phyloP scores from a whole-genome alignment of 2,888 invertebrate species.

The Megamerina dolium region DNA sequence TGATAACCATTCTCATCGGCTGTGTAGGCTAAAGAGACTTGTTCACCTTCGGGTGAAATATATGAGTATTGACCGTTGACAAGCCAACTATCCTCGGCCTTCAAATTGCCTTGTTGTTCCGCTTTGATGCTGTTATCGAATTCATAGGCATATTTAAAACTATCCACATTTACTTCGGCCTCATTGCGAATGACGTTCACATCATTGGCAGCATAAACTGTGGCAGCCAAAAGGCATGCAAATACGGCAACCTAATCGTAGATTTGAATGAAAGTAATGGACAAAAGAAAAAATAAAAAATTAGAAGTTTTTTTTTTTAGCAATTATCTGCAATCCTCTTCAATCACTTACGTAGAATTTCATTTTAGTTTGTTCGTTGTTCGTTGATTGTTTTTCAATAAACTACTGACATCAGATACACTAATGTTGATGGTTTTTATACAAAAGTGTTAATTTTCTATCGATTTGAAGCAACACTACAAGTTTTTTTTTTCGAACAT shows the following conservation, averaged over 20 bases:
- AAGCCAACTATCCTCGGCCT: constrained; percentile 15
- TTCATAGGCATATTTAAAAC: constrained; percentile 29
- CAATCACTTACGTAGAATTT: constrained; percentile 23
- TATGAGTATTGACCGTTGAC: constrained; percentile 23
- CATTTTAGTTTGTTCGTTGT: constrained; percentile 13
- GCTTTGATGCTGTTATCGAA: constrained; percentile 29
- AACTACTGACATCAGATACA: constrained; percentile 20
- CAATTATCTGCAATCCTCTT: background rate
- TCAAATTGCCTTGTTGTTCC: constrained; percentile 27
- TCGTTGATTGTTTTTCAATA: constrained; percentile 10
- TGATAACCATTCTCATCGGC: constrained; percentile 35
- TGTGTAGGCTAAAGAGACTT: constrained; percentile 18
- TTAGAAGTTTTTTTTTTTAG: background rate
- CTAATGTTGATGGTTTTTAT: constrained; percentile 15
- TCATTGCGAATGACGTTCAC: constrained; percentile 28
- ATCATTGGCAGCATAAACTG: constrained; percentile 30
- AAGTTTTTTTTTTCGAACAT: too few species aligned
- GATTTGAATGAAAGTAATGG: constrained; percentile 23
- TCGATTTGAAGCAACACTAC: too few species aligned
- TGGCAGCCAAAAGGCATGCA: constrained; percentile 33
- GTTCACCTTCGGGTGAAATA: constrained; percentile 35
- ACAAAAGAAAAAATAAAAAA: background rate
- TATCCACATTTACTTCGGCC: constrained; percentile 28
- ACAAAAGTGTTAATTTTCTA: constrained; percentile 9
- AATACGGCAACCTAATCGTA: too few species aligned